Percentiles rank a stretch among this genome's conserved stretches.
These are phyloP conservation scores for Gallinago nigripennis DNA, from an alignment of 2,797 vertebrate genomes.

Conservation along the genomic window DNA sequence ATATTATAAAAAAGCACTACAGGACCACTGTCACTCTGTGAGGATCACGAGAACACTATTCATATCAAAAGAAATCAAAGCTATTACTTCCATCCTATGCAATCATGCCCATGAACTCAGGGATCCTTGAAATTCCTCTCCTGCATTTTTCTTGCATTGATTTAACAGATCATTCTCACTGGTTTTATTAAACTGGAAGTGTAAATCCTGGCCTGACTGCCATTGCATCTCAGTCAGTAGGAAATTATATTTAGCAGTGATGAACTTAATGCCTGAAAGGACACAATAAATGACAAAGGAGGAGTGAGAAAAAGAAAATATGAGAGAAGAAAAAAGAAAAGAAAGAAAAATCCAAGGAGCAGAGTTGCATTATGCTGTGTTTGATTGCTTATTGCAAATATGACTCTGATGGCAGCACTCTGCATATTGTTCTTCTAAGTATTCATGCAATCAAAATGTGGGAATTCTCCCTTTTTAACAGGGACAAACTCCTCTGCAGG, in stretches of 20 bases:
- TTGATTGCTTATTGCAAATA: background rate
- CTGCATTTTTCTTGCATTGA: background rate
- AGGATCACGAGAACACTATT: background rate
- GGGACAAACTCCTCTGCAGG: background rate
- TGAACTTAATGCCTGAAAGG: conserved; percentile 30
- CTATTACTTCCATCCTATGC: background rate
- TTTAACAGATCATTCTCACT: background rate
- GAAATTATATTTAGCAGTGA: background rate
- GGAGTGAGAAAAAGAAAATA: background rate
- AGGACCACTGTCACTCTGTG: background rate
- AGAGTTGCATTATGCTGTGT: background rate
- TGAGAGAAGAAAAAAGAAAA: background rate
- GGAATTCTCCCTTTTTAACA: background rate
- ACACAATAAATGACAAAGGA: background rate
- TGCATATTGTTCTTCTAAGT: background rate
- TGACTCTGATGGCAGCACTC: accelerated
- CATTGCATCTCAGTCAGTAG: background rate
- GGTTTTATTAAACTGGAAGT: background rate
- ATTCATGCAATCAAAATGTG: background rate
- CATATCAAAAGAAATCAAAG: background rate
- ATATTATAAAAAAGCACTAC: background rate
- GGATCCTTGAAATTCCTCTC: background rate
- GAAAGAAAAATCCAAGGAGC: background rate
- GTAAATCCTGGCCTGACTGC: background rate
- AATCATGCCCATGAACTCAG: background rate